Evolutionary conservation across 2,888 invertebrate genomes (phyloP).

Genomic region (Lutraria lutraria): DNA sequence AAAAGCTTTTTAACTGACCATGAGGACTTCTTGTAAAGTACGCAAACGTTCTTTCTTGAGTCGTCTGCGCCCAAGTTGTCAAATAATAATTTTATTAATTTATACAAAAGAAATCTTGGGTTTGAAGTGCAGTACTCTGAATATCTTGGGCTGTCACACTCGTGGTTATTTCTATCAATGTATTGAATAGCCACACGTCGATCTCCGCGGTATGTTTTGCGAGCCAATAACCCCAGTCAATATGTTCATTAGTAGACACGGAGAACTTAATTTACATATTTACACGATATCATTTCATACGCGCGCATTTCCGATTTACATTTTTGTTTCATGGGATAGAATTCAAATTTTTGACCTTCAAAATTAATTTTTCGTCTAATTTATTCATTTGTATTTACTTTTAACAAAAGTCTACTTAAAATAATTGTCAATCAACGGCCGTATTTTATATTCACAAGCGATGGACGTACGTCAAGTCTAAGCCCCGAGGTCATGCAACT

Average conservation of each 20-base stretch:
- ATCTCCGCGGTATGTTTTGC: conserved; percentile 25
- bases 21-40: not conserved
- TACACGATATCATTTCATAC: conserved; percentile 61
- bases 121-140: conserved; percentile 16
- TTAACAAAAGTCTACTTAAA: conserved; percentile 53
- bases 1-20: not conserved
- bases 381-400: conserved; percentile 67
- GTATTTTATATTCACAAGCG: conserved; percentile 28
- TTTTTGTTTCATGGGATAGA: conserved; percentile 45
- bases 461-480: conserved; percentile 53
- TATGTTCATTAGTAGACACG: conserved; percentile 35
- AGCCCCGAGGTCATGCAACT: conserved; percentile 25
- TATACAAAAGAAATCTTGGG: conserved; percentile 27
- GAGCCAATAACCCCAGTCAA: conserved; percentile 30
- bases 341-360: conserved; percentile 56
- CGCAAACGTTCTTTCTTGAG: not conserved
- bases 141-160: conserved; percentile 23
- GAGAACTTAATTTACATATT: conserved; percentile 58
- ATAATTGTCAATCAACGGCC: conserved; percentile 62
- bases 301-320: conserved; percentile 60
- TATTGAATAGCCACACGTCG: conserved; percentile 22
- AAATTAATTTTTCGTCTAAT: conserved; percentile 72
- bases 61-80: conserved; percentile 19
- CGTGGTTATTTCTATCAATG: conserved; percentile 25
- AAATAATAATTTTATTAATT: conserved; percentile 30